Evolutionary conservation across 2,797 vertebrate species (phyloP), one percentile per base, ranked within the genome.

Genomic region (Sebastes matsubarae): DNA sequence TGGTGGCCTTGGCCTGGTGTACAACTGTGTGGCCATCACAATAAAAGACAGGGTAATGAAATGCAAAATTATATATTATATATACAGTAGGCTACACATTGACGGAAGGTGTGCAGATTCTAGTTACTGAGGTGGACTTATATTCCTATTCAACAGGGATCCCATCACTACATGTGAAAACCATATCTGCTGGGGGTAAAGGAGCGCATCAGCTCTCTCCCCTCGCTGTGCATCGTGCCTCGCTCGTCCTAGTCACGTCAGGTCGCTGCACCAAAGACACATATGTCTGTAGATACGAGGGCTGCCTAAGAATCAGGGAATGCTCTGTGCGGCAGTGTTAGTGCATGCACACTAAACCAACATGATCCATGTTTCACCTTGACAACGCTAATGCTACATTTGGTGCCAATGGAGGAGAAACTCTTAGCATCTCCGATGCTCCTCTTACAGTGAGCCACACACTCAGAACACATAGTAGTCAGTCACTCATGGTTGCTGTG

Each of bases 231-330:
- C 7, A 1, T 55, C 59, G 29, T 8, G n/a, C 38, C 64, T 82
- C 64, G 36, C 80, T 76, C 58, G 27, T 59, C 29, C 12, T 63
- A 10, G 18, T 55, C 3, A 4, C 14, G 2, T 59, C 68, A 34
- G 68, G 72, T 72, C 72, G 63, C 24, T 29, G 42, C 64, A 60
- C n/a, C 68, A 79, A 82, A 64, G 80, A 75, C 27, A 25, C 34
- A 52, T 52, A 52, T 8, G 52, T 30, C 18, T 24, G 5, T 11
- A 6, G 27, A 27, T 61, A n/a, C 2, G 34, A 63, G 55, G 8
- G 14, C 50, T 58, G 71, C 22, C 32, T 67, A 5, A 58, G 6
- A 68, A 70, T 78, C 60, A 79, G 36, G 4, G 13, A 16, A 29
- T 57, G 3, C 20, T 55, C 54, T 36, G 8, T 12, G 13, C 5